Evolutionary conservation across 1,140 invertebrate species (phyloP).

Genomic region (Zaprionus kolodkinae): DNA sequence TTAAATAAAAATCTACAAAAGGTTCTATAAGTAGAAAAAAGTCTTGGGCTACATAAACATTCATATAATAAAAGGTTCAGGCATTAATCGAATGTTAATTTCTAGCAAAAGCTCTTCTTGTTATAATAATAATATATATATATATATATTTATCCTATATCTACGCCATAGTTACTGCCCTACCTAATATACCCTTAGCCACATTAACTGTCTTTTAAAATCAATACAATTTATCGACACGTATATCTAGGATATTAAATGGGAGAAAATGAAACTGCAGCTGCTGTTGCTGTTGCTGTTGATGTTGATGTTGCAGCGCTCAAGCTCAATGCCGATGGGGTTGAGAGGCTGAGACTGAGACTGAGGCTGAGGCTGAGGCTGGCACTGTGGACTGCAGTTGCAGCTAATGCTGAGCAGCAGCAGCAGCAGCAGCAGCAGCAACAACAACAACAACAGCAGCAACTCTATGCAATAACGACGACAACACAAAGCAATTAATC

Average conservation of each 20-base stretch:
- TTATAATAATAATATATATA: no score
- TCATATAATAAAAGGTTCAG: no score
- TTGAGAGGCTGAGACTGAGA: background rate
- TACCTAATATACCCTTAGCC: conserved; percentile 1
- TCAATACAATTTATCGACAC: conserved; percentile 60
- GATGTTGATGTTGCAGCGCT: background rate
- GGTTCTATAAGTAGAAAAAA: no score
- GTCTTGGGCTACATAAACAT: no score
- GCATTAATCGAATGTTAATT: no score
- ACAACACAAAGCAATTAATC: conserved; percentile 69
- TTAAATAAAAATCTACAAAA: no score
- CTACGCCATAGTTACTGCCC: background rate
- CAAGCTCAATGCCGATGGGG: conserved; percentile 8
- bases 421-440: conserved; percentile 36
- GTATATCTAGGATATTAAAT: conserved; percentile 69
- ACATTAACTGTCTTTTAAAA: conserved; percentile 8
- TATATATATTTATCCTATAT: no score
- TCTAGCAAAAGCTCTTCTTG: no score
- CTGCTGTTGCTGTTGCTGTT: conserved; percentile 17
- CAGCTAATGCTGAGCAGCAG: conserved; percentile 20
- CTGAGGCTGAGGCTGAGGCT: conserved; percentile 10
- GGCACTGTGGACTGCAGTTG: conserved; percentile 4
- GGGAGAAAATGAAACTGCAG: conserved; percentile 64
- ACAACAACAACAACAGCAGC: conserved; percentile 4
- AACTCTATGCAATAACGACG: conserved; percentile 3